Conservation (phyloP, 2,113 vertebrate genomes). For the Hypanus sabinus region DNA sequence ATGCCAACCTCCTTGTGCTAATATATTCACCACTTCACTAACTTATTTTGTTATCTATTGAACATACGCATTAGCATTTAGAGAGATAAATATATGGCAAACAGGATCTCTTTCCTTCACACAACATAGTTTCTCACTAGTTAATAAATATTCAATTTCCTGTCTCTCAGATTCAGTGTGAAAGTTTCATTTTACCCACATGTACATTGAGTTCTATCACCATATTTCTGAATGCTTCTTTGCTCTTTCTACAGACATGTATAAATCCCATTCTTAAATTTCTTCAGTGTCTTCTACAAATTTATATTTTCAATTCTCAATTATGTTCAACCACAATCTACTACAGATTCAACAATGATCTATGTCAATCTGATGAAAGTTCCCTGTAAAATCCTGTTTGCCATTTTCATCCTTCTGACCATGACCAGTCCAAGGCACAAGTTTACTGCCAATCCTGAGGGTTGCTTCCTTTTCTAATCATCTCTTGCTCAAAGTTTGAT, state of each 20-base stretch:
- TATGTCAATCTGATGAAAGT: not conserved
- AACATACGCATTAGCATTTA: not conserved
- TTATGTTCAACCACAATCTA: not conserved
- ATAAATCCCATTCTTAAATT: not conserved
- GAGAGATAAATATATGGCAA: not conserved
- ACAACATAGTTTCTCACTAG: not conserved
- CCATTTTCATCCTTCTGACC: not conserved
- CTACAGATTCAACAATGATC: not conserved
- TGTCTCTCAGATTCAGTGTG: not conserved
- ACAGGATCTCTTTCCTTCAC: not conserved
- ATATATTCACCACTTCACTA: not conserved
- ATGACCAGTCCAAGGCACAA: not conserved
- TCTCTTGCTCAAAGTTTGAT: not conserved
- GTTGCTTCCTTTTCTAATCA: not conserved
- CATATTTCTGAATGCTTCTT: not conserved
- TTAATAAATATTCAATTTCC: not conserved
- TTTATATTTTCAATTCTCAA: not conserved
- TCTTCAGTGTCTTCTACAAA: not conserved
- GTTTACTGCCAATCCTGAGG: not conserved
- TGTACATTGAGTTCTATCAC: not conserved
- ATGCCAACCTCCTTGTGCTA: not conserved
- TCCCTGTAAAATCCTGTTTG: not conserved
- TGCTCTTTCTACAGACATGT: not conserved
- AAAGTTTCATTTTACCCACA: too few relatives aligned
- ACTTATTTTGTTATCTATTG: not conserved